A percentile compares a stretch with the other conserved stretches of the same genome.
phyloP scores from a whole-genome alignment of 1,140 invertebrate genomes.

The Papilio dardanus region DNA sequence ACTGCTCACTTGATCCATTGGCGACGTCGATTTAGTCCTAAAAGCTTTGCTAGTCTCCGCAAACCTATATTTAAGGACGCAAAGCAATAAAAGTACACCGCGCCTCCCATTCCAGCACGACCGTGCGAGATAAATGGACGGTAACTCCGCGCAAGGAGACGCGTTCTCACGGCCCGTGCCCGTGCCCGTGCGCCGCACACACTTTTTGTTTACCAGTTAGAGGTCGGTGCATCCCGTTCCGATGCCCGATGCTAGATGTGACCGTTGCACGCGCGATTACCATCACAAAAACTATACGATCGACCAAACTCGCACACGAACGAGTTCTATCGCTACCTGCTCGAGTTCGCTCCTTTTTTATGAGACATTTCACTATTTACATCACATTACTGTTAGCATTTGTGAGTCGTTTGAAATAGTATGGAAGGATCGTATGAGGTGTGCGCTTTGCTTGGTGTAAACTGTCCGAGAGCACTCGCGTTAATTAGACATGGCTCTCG shows the following conservation, averaged over 20 bases:
- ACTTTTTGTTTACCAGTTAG: conserved; percentile 80
- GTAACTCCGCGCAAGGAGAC: conserved; percentile 63
- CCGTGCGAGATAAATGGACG: conserved; percentile 80
- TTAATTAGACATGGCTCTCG: conserved; percentile 76
- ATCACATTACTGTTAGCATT: conserved; percentile 42
- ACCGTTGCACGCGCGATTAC: conserved; percentile 73
- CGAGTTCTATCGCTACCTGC: conserved; percentile 63
- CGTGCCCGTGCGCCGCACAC: conserved; percentile 47
- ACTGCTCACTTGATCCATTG: background rate
- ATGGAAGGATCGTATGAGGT: conserved; percentile 37
- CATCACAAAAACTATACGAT: conserved; percentile 69
- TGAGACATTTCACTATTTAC: conserved; percentile 40
- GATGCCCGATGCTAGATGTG: conserved; percentile 70
- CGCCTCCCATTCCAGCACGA: conserved; percentile 77
- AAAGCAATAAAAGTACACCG: conserved; percentile 79
- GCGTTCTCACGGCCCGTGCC: conserved; percentile 81
- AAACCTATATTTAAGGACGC: conserved; percentile 78
- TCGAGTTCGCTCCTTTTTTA: conserved; percentile 46
- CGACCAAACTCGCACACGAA: conserved; percentile 53
- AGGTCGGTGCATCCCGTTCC: conserved; percentile 67
- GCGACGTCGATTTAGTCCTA: conserved; percentile 59
- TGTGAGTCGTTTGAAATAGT: conserved; percentile 32
- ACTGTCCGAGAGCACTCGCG: conserved; percentile 52
- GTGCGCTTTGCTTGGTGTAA: conserved; percentile 41
- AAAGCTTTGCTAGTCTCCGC: conserved; percentile 55